phyloP scores from a whole-genome alignment of 2,797 vertebrate genomes.

The Diglossa cyanea region DNA sequence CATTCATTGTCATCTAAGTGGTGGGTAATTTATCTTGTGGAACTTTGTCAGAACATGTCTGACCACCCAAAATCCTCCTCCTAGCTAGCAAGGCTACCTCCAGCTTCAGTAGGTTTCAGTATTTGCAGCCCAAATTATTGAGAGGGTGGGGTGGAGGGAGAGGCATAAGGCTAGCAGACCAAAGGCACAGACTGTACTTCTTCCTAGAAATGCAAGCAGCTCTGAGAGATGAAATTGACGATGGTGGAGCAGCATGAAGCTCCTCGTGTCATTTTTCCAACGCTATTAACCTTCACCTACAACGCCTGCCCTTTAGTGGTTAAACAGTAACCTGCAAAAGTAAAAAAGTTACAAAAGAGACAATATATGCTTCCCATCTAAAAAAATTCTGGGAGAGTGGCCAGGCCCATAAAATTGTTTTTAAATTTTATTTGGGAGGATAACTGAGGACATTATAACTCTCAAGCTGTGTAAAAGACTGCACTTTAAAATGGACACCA shows the following conservation, averaged over 20 bases:
- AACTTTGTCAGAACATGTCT: constrained; percentile 46
- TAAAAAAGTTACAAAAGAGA: constrained; percentile 55
- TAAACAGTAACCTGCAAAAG: constrained; percentile 65
- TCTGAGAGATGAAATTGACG: not conserved
- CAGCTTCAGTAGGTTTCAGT: not conserved
- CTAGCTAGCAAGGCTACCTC: constrained; percentile 8
- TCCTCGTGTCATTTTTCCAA: not conserved
- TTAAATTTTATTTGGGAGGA: constrained; percentile 22
- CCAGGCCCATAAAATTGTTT: constrained; percentile 3
- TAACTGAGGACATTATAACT: constrained; percentile 9
- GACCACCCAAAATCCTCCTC: constrained; percentile 44
- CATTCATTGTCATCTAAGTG: constrained; percentile 25
- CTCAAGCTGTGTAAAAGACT: not conserved
- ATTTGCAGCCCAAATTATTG: not conserved
- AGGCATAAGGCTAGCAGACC: not conserved
- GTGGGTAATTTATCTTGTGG: constrained; percentile 15
- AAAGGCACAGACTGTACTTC: not conserved
- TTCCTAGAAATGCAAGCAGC: not conserved
- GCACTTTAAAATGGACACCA: constrained; percentile 21
- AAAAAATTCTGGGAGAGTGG: not conserved
- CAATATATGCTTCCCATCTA: constrained; percentile 6
- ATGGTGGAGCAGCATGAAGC: not conserved
- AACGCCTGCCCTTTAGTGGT: constrained; percentile 1
- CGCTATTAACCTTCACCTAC: constrained; percentile 39
- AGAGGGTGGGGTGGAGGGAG: not conserved